Evolutionary conservation across 2,888 invertebrate species (phyloP).

Genomic region (Carcina quercana): DNA sequence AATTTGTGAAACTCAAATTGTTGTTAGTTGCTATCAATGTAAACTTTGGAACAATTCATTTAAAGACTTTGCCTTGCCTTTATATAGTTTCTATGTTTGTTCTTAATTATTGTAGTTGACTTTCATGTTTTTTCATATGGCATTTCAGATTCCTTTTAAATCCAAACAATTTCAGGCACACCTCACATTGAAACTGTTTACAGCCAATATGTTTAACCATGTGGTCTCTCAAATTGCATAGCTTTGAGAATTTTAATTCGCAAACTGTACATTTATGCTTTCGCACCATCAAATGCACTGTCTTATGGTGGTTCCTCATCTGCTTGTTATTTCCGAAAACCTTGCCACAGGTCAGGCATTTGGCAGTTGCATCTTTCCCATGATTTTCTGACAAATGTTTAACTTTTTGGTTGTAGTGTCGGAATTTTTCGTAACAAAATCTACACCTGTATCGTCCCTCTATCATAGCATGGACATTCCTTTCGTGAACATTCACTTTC

Average conservation of each 20-base stretch:
- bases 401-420: slow-evolving; percentile 63
- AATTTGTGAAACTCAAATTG: too few relatives aligned
- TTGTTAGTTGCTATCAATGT: too few relatives aligned
- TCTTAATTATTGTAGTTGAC: too few relatives aligned
- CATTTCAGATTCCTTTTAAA: slow-evolving; percentile 36
- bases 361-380: slow-evolving; percentile 29
- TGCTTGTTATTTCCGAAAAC: slow-evolving; percentile 34
- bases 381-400: slow-evolving; percentile 55
- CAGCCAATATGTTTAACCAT: slow-evolving; percentile 24
- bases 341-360: slow-evolving; percentile 44
- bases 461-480: slow-evolving; percentile 57
- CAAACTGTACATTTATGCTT: slow-evolving; percentile 62
- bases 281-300: slow-evolving; percentile 57
- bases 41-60: too few relatives aligned
- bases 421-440: slow-evolving; percentile 59
- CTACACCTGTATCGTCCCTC: slow-evolving; percentile 62
- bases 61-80: too few relatives aligned
- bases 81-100: too few relatives aligned
- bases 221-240: background rate
- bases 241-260: slow-evolving; percentile 2
- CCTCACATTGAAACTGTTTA: slow-evolving; percentile 46
- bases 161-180: slow-evolving; percentile 38
- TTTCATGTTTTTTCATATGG: slow-evolving; percentile 39
- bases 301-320: slow-evolving; percentile 36
- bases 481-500: slow-evolving; percentile 58